Evolutionary conservation across 1,140 invertebrate genomes (phyloP).

Genomic region (Acromyrmex heyeri): DNA sequence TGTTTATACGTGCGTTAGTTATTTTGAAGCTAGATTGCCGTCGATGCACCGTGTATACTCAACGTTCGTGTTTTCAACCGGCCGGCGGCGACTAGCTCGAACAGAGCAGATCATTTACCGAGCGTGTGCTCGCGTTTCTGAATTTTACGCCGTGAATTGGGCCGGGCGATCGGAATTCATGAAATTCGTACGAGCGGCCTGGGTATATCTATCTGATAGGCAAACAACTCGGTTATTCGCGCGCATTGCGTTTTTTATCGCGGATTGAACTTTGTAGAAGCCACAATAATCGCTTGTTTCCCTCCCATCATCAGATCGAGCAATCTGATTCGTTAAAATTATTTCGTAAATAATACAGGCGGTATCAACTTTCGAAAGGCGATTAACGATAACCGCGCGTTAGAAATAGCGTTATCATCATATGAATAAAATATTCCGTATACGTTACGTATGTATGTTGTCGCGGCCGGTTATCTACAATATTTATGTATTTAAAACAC

Average conservation of each 20-base stretch:
- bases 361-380: constrained; percentile 5
- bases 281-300: constrained; percentile 43
- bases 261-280: constrained; percentile 44
- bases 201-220: constrained; percentile 33
- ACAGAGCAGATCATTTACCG: constrained; percentile 64
- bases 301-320: background rate
- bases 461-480: background rate
- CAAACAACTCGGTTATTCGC: constrained; percentile 63
- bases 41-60: background rate
- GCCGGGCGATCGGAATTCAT: constrained; percentile 61
- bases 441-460: too few relatives aligned
- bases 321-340: constrained; percentile 27
- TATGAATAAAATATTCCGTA: constrained; percentile 17
- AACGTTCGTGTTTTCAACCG: background rate
- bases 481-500: background rate
- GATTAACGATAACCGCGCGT: background rate
- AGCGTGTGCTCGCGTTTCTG: constrained; percentile 34
- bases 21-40: constrained; percentile 51
- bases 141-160: constrained; percentile 65
- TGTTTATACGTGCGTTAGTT: constrained; percentile 46
- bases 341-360: constrained; percentile 34
- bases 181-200: constrained; percentile 56
- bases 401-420: constrained; percentile 32
- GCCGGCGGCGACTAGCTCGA: constrained; percentile 10
- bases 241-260: constrained; percentile 62